Base-by-base conservation (phyloP, 2,888 invertebrate genomes). In the Timandra comae region DNA sequence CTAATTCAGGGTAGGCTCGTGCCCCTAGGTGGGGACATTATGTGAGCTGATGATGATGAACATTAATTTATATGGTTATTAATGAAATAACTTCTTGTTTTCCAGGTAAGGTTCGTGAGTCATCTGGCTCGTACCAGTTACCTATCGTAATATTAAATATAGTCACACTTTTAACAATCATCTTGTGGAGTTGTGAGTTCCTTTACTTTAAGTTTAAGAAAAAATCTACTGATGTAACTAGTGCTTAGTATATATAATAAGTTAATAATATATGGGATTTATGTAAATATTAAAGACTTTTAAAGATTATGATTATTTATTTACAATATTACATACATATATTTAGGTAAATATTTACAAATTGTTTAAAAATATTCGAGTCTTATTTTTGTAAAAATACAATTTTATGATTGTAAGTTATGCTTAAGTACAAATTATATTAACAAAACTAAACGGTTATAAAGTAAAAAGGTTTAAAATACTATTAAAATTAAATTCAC, bases 61-160 rank as follows among this genome's bases (percentile, higher is more conserved):
- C n/a, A n/a, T n/a, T n/a, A n/a, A n/a, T n/a, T n/a, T n/a, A n/a
- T n/a, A n/a, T n/a, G n/a, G n/a, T n/a, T n/a, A n/a, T n/a, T n/a
- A n/a, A n/a, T n/a, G n/a, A n/a, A n/a, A n/a, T n/a, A n/a, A n/a
- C n/a, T n/a, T n/a, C n/a, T n/a, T n/a, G n/a, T n/a, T 41, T 86
- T 86, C 53, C 77, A 91, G 91, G 91, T 53, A 62, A 86, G 10
- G 77, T 91, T 25, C 85, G 90, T 25, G 91, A 91, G 47, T 38
- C 55, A 2, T 88, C 88, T 3, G 91, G 90, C 11, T 88, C 86
- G 28, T 92, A 91, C 62, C 59, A 66, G 23, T 57, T 86, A 13
- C 89, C 90, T 7, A 88, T 92, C 27, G 65, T 88, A 27, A 63
- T 90, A n/a, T 78, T 91, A 32, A 91, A 91, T 55, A 49, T 70